phyloP scores from a whole-genome alignment of 1,140 invertebrate species.

The Armadillidium nasatum region DNA sequence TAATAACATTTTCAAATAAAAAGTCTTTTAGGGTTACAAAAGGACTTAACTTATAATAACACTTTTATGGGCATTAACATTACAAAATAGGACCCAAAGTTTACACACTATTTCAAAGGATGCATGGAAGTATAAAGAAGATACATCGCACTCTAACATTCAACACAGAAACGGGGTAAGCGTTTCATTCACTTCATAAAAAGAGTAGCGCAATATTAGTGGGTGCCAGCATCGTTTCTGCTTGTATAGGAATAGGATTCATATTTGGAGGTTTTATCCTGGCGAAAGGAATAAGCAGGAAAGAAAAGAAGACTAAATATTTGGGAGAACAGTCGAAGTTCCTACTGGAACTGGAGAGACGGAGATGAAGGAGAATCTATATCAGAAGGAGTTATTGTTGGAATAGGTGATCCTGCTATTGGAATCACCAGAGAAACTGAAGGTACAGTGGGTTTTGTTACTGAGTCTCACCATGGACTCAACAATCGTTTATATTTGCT shows the following conservation, averaged over 20 bases:
- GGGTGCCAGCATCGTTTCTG: slow-evolving; percentile 32
- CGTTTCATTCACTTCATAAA: slow-evolving; percentile 3
- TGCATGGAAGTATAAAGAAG: slow-evolving; percentile 30
- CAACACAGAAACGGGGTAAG: neutral
- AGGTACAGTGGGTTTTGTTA: slow-evolving; percentile 29
- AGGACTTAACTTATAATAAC: too few relatives aligned
- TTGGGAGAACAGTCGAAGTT: slow-evolving; percentile 8
- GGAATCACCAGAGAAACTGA: slow-evolving; percentile 26
- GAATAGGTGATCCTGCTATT: neutral
- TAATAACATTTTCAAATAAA: too few relatives aligned
- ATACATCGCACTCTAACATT: neutral
- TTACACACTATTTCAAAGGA: neutral
- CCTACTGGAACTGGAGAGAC: slow-evolving; percentile 28
- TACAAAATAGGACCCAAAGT: too few relatives aligned
- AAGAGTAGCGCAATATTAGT: slow-evolving; percentile 28
- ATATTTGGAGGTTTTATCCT: slow-evolving; percentile 31
- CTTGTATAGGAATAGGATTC: slow-evolving; percentile 31
- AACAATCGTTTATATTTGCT: slow-evolving; percentile 38
- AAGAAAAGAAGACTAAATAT: slow-evolving; percentile 18
- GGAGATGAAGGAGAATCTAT: slow-evolving; percentile 12
- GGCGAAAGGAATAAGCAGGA: slow-evolving; percentile 17
- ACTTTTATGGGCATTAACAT: too few relatives aligned
- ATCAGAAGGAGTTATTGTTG: slow-evolving; percentile 25
- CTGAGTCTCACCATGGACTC: slow-evolving; percentile 34
- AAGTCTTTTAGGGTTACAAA: too few relatives aligned